phyloP scores from a whole-genome alignment of 2,888 invertebrate species.

The Augiades crinisus region DNA sequence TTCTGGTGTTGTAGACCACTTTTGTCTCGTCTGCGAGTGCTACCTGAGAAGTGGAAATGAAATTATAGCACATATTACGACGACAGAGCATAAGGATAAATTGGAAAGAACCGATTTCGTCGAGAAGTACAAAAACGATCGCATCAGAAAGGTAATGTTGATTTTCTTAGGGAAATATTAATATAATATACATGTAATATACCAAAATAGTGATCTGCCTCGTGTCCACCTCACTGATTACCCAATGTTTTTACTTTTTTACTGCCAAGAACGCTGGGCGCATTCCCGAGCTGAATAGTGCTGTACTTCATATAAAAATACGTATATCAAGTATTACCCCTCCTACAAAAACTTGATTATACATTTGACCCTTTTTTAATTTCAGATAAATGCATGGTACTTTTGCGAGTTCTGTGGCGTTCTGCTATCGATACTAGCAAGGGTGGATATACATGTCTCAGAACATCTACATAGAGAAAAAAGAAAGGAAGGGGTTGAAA shows the following conservation, averaged over 20 bases:
- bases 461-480: slow-evolving; percentile 45
- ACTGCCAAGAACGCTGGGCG: too few species aligned
- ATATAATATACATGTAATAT: too few species aligned
- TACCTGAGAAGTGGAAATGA: slow-evolving; percentile 41
- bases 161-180: background rate
- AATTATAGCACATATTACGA: slow-evolving; percentile 37
- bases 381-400: slow-evolving; percentile 57
- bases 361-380: slow-evolving; percentile 3
- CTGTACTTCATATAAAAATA: too few species aligned
- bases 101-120: slow-evolving; percentile 35
- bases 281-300: too few species aligned
- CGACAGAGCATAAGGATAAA: slow-evolving; percentile 38
- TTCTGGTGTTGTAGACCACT: slow-evolving; percentile 42
- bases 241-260: too few species aligned
- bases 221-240: too few species aligned
- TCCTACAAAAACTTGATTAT: too few species aligned
- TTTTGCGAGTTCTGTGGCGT: slow-evolving; percentile 56
- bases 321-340: too few species aligned
- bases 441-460: slow-evolving; percentile 48
- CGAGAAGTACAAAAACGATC: slow-evolving; percentile 40
- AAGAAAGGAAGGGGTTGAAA: slow-evolving; percentile 35
- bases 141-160: slow-evolving; percentile 46
- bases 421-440: slow-evolving; percentile 44
- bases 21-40: slow-evolving; percentile 48
- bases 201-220: too few species aligned